These are phyloP conservation scores for Pseudotriccus pelzelni DNA, from an alignment of 2,797 vertebrate species.

Conservation along the genomic window DNA sequence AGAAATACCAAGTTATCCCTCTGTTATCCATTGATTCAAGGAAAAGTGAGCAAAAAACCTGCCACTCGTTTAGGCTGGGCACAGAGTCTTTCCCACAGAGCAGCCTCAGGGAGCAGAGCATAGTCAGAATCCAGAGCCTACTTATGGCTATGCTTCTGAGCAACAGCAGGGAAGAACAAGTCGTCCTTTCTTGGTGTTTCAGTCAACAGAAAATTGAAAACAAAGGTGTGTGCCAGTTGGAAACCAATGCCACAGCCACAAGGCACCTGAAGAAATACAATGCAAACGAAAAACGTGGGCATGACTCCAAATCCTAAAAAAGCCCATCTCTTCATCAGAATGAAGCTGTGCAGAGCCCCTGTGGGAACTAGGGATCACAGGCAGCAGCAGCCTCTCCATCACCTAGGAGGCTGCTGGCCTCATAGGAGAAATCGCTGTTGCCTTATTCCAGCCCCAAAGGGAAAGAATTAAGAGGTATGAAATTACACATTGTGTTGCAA, in stretches of 20 bases:
- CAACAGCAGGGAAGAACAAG: neutral
- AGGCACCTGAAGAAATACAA: neutral
- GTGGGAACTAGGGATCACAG: neutral
- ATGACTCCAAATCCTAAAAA: neutral
- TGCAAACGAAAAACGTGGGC: neutral
- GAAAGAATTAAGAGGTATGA: slow-evolving; percentile 16
- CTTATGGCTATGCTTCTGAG: neutral
- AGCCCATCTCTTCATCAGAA: neutral
- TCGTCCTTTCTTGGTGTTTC: neutral
- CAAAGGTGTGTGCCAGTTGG: neutral
- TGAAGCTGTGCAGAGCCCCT: rapidly evolving
- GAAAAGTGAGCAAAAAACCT: neutral
- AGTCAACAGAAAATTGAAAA: neutral
- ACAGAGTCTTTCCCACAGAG: neutral
- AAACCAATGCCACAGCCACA: neutral
- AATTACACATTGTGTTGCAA: neutral
- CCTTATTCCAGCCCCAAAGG: neutral
- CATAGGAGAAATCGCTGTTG: neutral
- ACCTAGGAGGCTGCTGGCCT: neutral
- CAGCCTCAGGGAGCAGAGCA: neutral
- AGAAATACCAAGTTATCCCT: neutral
- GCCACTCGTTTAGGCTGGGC: neutral
- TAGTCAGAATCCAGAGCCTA: neutral
- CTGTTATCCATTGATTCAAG: rapidly evolving
- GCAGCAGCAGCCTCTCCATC: neutral